Evolutionary conservation across 1,140 invertebrate genomes (phyloP), one percentile per base, ranked within the genome.

Genomic region (Brachionus koreanus): DNA sequence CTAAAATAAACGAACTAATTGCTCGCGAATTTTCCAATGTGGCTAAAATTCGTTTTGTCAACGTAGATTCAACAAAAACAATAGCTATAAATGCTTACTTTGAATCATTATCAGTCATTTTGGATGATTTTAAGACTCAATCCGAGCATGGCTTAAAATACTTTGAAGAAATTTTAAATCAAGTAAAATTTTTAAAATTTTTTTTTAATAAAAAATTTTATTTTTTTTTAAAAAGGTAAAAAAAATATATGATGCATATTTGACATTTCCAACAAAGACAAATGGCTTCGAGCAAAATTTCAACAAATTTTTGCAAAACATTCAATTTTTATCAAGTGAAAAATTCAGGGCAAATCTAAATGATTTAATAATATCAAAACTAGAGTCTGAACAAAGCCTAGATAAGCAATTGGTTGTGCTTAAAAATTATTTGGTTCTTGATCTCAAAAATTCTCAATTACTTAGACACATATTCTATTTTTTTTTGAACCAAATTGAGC

Each of bases 1-100:
- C 19, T 13, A 74, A 74, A 74, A 74, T 74, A 46, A 25, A 74
- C 19, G 69, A 74, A 46, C 43, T 69, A 39, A 5, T 69, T 37
- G 3, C n/a, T 37, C 65, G 65, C 23, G 65, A 69, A 39, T 69
- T 69, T 9, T 39, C 33, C 7, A 19, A 5, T 4, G 35, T 69
- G 13, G 33, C 33, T 6, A 69, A 69, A 69, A 37, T 39, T 69
- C 29, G 65, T 12, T 69, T 69, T 39, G n/a, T 33, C 16, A 69
- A 69, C 39, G 29, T 39, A n/a, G 19, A 4, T 19, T 25, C 35
- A 2, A 39, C 33, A 39, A 12, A 33, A 5, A 9, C 35, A 7
- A 69, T n/a, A 33, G 37, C 10, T 13, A 16, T 39, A 37, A 39
- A 39, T n/a, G 65, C 65, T 69, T 69, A 69, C 37, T 69, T 69